Percentiles rank a stretch among this genome's conserved stretches.
phyloP scores from a whole-genome alignment of 1,140 invertebrate species.

The Parapsyche elsis region DNA sequence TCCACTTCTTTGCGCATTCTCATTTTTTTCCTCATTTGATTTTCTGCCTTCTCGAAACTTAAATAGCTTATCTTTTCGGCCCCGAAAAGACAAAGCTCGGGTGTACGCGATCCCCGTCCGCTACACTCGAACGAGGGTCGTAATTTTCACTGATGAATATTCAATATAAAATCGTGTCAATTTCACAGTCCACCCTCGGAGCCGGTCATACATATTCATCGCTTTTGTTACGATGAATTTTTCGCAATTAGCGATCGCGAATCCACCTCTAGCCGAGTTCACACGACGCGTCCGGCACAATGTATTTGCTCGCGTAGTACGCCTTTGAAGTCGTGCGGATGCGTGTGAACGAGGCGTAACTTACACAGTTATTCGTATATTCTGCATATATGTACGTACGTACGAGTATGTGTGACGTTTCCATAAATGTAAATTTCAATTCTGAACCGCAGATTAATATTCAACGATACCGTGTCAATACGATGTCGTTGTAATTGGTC shows the following conservation, averaged over 20 bases:
- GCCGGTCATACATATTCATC: conserved; percentile 18
- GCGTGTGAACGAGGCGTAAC: too few species aligned
- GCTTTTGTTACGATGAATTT: conserved; percentile 8
- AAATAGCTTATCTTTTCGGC: conserved; percentile 15
- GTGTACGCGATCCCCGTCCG: too few species aligned
- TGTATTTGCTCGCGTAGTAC: too few species aligned
- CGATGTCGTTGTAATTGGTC: too few species aligned
- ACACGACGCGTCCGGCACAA: too few species aligned
- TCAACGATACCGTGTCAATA: too few species aligned
- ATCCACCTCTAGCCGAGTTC: neutral
- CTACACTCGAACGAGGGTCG: neutral
- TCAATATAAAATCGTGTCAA: conserved; percentile 32
- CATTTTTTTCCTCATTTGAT: neutral
- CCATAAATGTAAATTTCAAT: too few species aligned
- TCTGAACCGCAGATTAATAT: too few species aligned
- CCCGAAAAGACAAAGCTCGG: neutral
- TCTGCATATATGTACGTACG: too few species aligned
- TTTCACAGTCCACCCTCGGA: conserved; percentile 5
- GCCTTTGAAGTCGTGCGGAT: too few species aligned
- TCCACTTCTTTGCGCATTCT: neutral
- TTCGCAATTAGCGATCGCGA: conserved; percentile 9
- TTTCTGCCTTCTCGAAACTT: conserved; percentile 17
- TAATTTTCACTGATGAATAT: conserved; percentile 32
- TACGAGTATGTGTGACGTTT: too few species aligned
- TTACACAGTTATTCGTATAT: too few species aligned